A percentile compares a stretch with the other conserved stretches of the same genome.
These are phyloP conservation scores for Lepidotrigona ventralis DNA, from an alignment of 1,140 invertebrate species.

Conservation along the genomic window DNA sequence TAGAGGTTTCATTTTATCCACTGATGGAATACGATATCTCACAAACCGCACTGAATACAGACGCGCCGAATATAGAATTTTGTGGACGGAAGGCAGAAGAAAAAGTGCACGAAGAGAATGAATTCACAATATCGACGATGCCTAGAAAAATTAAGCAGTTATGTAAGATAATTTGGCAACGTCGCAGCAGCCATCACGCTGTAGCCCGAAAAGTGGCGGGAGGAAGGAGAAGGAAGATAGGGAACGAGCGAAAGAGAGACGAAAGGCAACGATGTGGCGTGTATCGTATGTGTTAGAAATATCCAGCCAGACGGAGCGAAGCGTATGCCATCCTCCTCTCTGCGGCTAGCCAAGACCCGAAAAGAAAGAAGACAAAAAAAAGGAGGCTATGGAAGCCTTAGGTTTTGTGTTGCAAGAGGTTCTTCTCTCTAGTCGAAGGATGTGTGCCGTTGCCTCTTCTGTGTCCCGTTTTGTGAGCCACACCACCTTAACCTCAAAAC, in stretches of 20 bases:
- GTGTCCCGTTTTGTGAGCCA: slow-evolving; percentile 41
- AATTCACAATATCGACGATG: neutral
- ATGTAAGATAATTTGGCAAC: slow-evolving; percentile 78
- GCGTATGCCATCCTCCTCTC: slow-evolving; percentile 57
- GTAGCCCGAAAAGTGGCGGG: slow-evolving; percentile 26
- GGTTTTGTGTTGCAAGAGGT: slow-evolving; percentile 69
- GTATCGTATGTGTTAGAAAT: slow-evolving; percentile 70
- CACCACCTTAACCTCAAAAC: slow-evolving; percentile 38
- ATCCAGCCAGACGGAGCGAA: slow-evolving; percentile 59
- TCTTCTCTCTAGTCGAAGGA: slow-evolving; percentile 59
- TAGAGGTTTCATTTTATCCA: neutral
- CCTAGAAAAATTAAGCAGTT: slow-evolving; percentile 65
- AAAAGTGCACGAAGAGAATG: neutral
- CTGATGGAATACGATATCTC: neutral
- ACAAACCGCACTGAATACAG: neutral
- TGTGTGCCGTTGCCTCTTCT: slow-evolving; percentile 52
- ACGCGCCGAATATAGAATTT: neutral
- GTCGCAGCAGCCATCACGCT: slow-evolving; percentile 70
- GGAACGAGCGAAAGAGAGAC: neutral
- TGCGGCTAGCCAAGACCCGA: slow-evolving; percentile 61
- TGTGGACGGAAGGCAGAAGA: neutral
- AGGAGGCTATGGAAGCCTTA: slow-evolving; percentile 61
- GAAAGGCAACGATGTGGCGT: neutral
- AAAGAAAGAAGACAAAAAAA: slow-evolving; percentile 57
- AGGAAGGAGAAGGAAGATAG: neutral